phyloP scores from a whole-genome alignment of 2,888 invertebrate species.

The Chrysolina oricalcia region DNA sequence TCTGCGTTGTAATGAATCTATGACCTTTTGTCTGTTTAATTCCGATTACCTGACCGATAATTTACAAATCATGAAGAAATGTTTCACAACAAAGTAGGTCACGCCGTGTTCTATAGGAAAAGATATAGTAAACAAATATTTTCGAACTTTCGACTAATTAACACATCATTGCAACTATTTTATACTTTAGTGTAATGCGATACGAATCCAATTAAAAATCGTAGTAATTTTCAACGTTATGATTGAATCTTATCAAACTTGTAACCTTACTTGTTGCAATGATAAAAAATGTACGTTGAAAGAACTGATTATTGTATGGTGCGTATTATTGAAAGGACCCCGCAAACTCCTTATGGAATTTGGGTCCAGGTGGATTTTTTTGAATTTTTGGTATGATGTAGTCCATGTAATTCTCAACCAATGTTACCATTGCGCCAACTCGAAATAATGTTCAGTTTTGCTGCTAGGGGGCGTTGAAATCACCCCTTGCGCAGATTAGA shows the following conservation, averaged over 20 bases:
- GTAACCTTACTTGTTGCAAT: neutral
- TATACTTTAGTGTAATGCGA: conserved; percentile 12
- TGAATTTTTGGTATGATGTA: too few relatives aligned
- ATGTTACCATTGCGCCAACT: too few relatives aligned
- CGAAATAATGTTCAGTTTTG: too few relatives aligned
- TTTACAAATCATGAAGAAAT: conserved; percentile 30
- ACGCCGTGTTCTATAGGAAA: conserved; percentile 29
- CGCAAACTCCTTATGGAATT: too few relatives aligned
- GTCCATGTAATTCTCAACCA: too few relatives aligned
- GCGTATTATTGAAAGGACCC: too few relatives aligned
- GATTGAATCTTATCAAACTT: neutral
- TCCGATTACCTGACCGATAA: conserved; percentile 12
- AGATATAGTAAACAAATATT: conserved; percentile 36
- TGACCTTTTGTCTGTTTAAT: conserved; percentile 24
- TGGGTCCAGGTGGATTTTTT: too few relatives aligned
- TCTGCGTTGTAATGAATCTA: neutral
- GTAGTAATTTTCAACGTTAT: neutral
- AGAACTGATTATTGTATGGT: too few relatives aligned
- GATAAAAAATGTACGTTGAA: neutral
- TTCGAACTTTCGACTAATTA: conserved; percentile 40
- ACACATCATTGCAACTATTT: conserved; percentile 22
- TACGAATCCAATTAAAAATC: conserved; percentile 16
- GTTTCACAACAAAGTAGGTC: conserved; percentile 40
- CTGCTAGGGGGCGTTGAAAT: too few relatives aligned
- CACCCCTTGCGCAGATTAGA: too few relatives aligned